These are phyloP conservation scores for Dendronephthya gigantea DNA, from an alignment of 64 coral and sea anemone genomes.

Conservation along the genomic window DNA sequence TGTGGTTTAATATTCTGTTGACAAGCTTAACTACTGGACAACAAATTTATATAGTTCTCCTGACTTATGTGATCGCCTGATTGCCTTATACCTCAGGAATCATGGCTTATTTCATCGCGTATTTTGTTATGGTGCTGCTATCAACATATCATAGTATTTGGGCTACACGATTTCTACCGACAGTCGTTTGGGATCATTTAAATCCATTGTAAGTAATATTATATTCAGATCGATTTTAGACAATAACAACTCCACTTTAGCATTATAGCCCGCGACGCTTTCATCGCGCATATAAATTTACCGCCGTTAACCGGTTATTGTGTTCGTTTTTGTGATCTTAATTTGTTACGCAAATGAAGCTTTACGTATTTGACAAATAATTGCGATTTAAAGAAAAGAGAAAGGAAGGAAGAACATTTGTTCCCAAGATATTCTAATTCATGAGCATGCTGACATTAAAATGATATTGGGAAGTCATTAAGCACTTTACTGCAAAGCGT, in stretches of 20 bases:
- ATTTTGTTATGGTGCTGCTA: neutral
- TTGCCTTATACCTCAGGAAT: neutral
- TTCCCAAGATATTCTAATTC: too few species aligned
- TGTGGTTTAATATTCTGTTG: neutral
- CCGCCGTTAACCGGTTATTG: neutral
- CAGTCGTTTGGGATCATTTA: neutral
- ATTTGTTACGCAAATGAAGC: neutral
- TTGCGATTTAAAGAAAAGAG: too few species aligned
- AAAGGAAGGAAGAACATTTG: neutral
- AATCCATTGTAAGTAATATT: constrained; percentile 4
- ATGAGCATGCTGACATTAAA: too few species aligned
- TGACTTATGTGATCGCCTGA: neutral
- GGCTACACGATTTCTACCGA: neutral
- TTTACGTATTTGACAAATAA: neutral
- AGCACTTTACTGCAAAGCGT: too few species aligned
- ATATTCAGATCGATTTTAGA: neutral
- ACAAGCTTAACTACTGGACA: neutral
- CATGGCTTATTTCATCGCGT: neutral
- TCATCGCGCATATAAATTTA: neutral
- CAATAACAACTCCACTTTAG: neutral
- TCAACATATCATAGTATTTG: neutral
- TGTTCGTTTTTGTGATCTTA: too few species aligned
- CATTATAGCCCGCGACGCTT: neutral
- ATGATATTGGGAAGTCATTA: neutral
- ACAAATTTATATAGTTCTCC: neutral